These are phyloP conservation scores for Frankliniella fusca DNA, from an alignment of 2,888 invertebrate species.

Conservation along the genomic window DNA sequence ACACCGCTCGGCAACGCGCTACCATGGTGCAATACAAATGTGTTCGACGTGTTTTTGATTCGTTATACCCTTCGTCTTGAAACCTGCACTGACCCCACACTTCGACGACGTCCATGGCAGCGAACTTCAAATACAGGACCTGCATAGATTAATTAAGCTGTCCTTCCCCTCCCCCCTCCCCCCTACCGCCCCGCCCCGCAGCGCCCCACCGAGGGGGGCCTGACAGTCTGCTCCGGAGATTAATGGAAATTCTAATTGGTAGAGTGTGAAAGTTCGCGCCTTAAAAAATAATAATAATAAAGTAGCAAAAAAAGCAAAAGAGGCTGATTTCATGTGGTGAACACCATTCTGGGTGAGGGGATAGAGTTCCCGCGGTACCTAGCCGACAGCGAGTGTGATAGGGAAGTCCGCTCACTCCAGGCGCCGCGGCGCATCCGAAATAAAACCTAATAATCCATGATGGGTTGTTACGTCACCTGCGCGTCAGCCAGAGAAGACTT, in stretches of 20 bases:
- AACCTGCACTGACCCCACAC: background rate
- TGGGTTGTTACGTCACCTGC: no score
- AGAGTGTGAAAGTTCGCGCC: constrained; percentile 22
- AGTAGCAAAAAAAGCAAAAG: background rate
- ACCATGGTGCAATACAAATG: no score
- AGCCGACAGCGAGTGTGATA: no score
- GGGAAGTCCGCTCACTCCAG: background rate
- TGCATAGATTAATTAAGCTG: constrained; percentile 14
- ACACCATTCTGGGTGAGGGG: background rate
- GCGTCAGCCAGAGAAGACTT: no score
- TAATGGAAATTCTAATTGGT: constrained; percentile 21
- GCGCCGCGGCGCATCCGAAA: background rate
- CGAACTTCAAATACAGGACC: background rate
- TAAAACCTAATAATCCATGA: no score
- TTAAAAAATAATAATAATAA: background rate
- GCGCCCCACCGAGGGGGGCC: background rate
- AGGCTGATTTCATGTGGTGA: background rate
- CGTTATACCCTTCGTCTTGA: no score
- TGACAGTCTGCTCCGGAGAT: background rate
- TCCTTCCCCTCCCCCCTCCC: background rate
- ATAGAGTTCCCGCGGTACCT: no score
- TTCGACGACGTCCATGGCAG: background rate
- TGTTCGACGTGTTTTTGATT: no score
- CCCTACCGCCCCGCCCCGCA: background rate
- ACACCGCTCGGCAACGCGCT: no score